A percentile compares a stretch with the other conserved stretches of the same genome.
phyloP scores from a whole-genome alignment of 2,113 vertebrate species.

The Anser brachyrhynchus region DNA sequence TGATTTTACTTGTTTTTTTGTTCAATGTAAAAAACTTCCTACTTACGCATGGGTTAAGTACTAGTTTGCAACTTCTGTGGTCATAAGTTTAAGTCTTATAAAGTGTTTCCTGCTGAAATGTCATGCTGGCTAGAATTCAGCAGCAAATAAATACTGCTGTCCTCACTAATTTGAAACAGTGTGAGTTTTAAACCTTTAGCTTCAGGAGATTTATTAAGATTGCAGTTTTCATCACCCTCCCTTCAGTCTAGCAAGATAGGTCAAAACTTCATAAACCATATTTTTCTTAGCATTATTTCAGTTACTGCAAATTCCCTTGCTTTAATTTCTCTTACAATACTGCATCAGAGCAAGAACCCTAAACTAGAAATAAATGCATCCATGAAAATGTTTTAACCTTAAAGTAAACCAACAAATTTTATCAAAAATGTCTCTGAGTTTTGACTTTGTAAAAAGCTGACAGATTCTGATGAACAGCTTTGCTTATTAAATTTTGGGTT shows the following conservation, averaged over 20 bases:
- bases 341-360: not conserved
- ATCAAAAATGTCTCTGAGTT: not conserved
- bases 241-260: conserved; percentile 71
- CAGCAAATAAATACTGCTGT: conserved; percentile 81
- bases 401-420: not conserved
- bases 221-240: conserved; percentile 72
- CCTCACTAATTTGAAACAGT: conserved; percentile 82
- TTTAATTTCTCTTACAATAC: not conserved
- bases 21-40: not conserved
- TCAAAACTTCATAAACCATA: conserved; percentile 58
- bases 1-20: not conserved
- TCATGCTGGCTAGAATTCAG: conserved; percentile 73
- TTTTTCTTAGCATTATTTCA: conserved; percentile 19
- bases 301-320: conserved; percentile 43
- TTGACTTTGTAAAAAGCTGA: conserved; percentile 3
- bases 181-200: conserved; percentile 77
- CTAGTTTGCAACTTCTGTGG: conserved; percentile 57
- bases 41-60: conserved; percentile 4
- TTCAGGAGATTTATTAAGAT: conserved; percentile 80
- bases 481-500: not conserved
- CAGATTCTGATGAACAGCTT: not conserved
- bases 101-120: conserved; percentile 75
- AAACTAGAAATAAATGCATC: conserved; percentile 33
- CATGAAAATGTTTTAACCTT: conserved; percentile 25
- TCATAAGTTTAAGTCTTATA: conserved; percentile 73